Evolutionary conservation across 2,888 invertebrate genomes (phyloP).

Genomic region (Octodonta nipae): DNA sequence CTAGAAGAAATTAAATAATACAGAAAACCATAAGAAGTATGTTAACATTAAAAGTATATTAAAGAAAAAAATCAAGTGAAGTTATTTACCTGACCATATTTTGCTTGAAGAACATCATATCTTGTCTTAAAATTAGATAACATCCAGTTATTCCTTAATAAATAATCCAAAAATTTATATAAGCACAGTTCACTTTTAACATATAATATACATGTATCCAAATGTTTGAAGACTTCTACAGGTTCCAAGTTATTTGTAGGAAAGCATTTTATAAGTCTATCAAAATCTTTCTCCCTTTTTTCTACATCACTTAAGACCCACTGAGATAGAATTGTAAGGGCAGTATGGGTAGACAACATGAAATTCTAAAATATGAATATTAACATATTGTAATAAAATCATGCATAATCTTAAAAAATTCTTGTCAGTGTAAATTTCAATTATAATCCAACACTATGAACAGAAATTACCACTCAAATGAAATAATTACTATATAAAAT

Average conservation of each 20-base stretch:
- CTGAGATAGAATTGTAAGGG: slow-evolving; percentile 39
- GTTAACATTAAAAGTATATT: neutral
- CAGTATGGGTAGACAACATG: slow-evolving; percentile 32
- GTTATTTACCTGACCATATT: slow-evolving; percentile 35
- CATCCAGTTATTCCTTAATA: slow-evolving; percentile 38
- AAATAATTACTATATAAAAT: too few species aligned
- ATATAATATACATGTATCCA: slow-evolving; percentile 44
- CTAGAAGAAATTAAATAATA: slow-evolving; percentile 9
- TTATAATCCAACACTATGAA: too few species aligned
- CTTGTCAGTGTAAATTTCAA: neutral
- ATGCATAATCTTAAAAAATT: too few species aligned
- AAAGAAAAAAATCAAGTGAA: neutral
- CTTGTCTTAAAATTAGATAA: slow-evolving; percentile 38
- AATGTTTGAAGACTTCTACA: slow-evolving; percentile 39
- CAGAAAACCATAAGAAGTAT: neutral
- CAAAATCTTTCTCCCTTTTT: slow-evolving; percentile 42
- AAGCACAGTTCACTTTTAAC: slow-evolving; percentile 44
- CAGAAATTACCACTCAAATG: too few species aligned
- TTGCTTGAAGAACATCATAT: slow-evolving; percentile 37
- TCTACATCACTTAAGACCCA: slow-evolving; percentile 41
- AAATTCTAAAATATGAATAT: slow-evolving; percentile 25
- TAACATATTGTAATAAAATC: neutral
- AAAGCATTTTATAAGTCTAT: slow-evolving; percentile 39
- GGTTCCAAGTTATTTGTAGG: slow-evolving; percentile 38
- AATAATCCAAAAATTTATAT: slow-evolving; percentile 39